Conservation (phyloP, 2,888 invertebrate genomes). For the Apoda limacodes region DNA sequence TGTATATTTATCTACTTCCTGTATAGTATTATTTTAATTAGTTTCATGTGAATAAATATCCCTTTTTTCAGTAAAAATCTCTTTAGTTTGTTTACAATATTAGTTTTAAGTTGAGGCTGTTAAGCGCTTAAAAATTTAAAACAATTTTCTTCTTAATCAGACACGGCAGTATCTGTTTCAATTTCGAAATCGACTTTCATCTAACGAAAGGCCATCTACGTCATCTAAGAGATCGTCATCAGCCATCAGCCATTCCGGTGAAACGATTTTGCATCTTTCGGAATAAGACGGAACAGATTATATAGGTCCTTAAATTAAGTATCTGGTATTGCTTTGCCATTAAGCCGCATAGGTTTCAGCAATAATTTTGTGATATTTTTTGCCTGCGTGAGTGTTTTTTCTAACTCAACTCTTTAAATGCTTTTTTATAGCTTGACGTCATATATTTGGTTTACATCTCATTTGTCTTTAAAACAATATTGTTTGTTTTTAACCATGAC, state of each 20-base stretch:
- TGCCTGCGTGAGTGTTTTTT: constrained; percentile 5
- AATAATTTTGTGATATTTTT: constrained; percentile 3
- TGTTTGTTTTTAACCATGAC: constrained; percentile 5
- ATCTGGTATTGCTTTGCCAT: no score
- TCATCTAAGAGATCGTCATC: constrained; percentile 7
- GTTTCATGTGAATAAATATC: constrained; percentile 7
- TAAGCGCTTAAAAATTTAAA: constrained; percentile 1
- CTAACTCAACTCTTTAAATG: constrained; percentile 3
- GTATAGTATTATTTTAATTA: constrained; percentile 5
- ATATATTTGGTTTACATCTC: constrained; percentile 4
- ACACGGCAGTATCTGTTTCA: constrained; percentile 6
- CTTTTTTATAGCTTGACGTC: constrained; percentile 3
- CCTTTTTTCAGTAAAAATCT: constrained; percentile 6
- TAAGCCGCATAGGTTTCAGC: constrained; percentile 5
- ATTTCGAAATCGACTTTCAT: constrained; percentile 2
- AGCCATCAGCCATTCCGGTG: no score
- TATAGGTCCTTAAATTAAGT: constrained; percentile 12
- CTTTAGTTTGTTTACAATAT: constrained; percentile 4
- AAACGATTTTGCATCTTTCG: constrained; percentile 10
- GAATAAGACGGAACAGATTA: constrained; percentile 11
- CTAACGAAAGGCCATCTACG: constrained; percentile 10
- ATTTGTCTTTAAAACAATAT: constrained; percentile 5
- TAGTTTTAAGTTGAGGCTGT: constrained; percentile 3
- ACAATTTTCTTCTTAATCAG: constrained; percentile 4
- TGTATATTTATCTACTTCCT: constrained; percentile 6